Conservation (phyloP, 1,140 invertebrate genomes). For the honey bee (Apis mellifera) region DNA sequence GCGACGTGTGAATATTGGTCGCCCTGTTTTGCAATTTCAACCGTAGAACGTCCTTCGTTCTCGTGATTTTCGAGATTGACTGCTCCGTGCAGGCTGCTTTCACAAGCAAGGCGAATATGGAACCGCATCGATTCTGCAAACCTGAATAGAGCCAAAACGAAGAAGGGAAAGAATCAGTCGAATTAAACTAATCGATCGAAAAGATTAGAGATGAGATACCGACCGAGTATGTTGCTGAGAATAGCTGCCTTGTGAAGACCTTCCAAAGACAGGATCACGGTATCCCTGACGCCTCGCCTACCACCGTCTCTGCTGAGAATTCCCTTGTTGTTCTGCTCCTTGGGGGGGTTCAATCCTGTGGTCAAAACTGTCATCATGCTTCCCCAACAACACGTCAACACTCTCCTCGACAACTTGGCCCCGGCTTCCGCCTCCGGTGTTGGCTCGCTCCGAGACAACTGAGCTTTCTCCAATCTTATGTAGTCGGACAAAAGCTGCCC, state of each 20-base stretch:
- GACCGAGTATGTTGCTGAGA: constrained; percentile 87
- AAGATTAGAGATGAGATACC: not conserved
- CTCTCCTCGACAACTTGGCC: constrained; percentile 84
- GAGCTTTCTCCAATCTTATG: constrained; percentile 89
- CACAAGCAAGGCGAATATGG: constrained; percentile 90
- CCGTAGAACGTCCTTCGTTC: constrained; percentile 78
- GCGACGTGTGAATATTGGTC: constrained; percentile 89
- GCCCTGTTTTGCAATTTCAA: constrained; percentile 82
- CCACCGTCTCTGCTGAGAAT: constrained; percentile 80
- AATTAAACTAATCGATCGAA: no score
- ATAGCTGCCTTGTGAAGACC: constrained; percentile 92
- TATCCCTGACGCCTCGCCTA: constrained; percentile 85
- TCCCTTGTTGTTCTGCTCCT: constrained; percentile 77
- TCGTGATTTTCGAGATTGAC: constrained; percentile 79
- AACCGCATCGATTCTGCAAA: constrained; percentile 92
- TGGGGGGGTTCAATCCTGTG: constrained; percentile 84
- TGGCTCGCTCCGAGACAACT: constrained; percentile 84
- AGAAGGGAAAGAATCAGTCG: not conserved
- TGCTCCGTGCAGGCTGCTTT: constrained; percentile 88
- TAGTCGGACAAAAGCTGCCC: constrained; percentile 92
- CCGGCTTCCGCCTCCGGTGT: constrained; percentile 87
- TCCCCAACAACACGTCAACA: constrained; percentile 96
- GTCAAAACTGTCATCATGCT: constrained; percentile 94
- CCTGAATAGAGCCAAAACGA: constrained; percentile 73
- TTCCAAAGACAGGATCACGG: constrained; percentile 90